Evolutionary conservation across 2,797 vertebrate genomes (phyloP).

Genomic region (Hemitrygon akajei): DNA sequence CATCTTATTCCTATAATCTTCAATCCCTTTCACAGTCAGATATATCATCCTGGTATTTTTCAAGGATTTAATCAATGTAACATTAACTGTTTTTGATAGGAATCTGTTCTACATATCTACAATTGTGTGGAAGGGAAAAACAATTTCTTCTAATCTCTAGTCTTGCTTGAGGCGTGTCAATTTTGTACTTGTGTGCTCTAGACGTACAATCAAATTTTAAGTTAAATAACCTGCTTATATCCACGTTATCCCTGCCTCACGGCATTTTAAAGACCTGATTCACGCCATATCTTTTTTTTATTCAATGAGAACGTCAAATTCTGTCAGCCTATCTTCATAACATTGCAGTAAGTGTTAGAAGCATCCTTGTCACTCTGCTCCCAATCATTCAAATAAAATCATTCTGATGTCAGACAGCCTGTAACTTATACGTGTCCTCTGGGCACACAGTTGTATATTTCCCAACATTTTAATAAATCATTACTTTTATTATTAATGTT

Average conservation of each 20-base stretch:
- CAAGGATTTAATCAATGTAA: slow-evolving; percentile 18
- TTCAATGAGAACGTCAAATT: slow-evolving; percentile 14
- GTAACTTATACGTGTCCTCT: slow-evolving; percentile 11
- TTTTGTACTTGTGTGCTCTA: slow-evolving; percentile 20
- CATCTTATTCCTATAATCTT: background rate
- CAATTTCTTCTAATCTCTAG: slow-evolving; percentile 28
- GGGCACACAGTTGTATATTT: background rate
- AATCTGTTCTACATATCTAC: slow-evolving; percentile 15
- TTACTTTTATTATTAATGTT: background rate
- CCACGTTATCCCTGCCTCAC: slow-evolving; percentile 13
- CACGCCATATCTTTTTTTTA: slow-evolving; percentile 17
- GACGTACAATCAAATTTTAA: slow-evolving; percentile 26
- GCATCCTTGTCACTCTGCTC: slow-evolving; percentile 19
- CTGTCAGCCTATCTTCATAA: slow-evolving; percentile 28
- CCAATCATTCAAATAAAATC: slow-evolving; percentile 23
- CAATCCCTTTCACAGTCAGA: slow-evolving; percentile 12
- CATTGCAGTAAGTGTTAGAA: slow-evolving; percentile 4
- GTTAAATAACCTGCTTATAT: slow-evolving; percentile 30
- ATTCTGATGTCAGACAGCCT: slow-evolving; percentile 11
- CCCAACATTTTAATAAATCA: background rate
- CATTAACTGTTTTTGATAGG: slow-evolving; percentile 3
- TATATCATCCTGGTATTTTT: slow-evolving; percentile 28
- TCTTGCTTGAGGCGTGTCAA: slow-evolving; percentile 30
- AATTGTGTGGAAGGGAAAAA: background rate
- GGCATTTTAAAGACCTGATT: slow-evolving; percentile 17